Evolutionary conservation across 92 coral and sea anemone genomes (phyloP), one percentile per base, ranked within the genome.

Genomic region (Palythoa grandiflora): DNA sequence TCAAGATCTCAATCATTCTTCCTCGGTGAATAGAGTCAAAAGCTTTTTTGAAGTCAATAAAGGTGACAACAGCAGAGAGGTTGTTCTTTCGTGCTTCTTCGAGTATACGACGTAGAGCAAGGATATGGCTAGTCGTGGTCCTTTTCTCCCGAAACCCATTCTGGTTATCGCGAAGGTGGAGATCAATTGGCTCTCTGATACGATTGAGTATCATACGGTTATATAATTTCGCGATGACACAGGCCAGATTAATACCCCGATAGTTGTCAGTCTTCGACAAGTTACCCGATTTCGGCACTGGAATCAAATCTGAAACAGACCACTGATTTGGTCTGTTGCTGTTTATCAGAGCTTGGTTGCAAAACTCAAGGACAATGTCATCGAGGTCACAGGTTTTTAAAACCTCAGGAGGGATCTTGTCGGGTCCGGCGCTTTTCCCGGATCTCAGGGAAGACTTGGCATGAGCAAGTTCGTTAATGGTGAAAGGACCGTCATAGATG

Each of bases 11-110:
- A 36, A 84, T 16, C 90, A 91, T 89, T 71, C 40, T 91, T 3
- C 44, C 83, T 20, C 92, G 80, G 59, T 84, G 71, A 36, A 92
- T 92, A 79, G 90, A 89, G 60, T 92, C 90, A 37, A 92, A 91
- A 16, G 28, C 28, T 28, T 28, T 52, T 36, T 39, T 39, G 87
- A 90, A 86, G 53, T 90, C 90, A n/a, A 91, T 72, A 48, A 75
- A 75, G 79, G 59, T 75, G 28, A 75, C 20, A 75, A 75, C 60
- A 12, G 79, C 79, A 73, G 77, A 15, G 79, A 75, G 21, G 28
- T 28, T 28, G 28, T 28, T 28, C 28, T 28, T 28, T 28, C 28
- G 28, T 28, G 28, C 28, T 28, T 77, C 68, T 21, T 68, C 68
- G 65, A 72, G 65, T 48, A 87, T 87, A 14, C 90, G 66, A 28